Base-by-base conservation (phyloP, 2,888 invertebrate genomes). In the Phymatocera aterrima region DNA sequence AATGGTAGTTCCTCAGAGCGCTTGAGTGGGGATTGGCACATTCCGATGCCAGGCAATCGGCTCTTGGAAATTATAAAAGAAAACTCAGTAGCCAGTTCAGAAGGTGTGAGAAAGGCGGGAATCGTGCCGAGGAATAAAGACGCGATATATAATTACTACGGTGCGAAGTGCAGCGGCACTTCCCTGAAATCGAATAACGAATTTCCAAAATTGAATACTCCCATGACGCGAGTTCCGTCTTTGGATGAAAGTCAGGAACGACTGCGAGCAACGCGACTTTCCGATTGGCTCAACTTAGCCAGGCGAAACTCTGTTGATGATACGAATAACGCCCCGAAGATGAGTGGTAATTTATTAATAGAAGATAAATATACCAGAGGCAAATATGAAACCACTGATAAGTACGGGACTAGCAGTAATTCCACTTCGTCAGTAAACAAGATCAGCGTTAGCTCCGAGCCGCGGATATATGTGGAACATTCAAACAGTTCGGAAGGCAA, bases 231-330 rank as follows among this genome's bases (percentile, higher is more conserved):
- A 8, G n/a, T 61, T 43, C 43, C 54, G 12, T 75, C 75, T 37
- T 77, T 70, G 37, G 81, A 83, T 70, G 79, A 78, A 12, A 82
- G 81, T 70, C 82, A 87, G 72, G 87, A 88, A 34, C 86, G 90
- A 54, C 83, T 89, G 65, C 88, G 87, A 79, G 87, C 85, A 3
- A 88, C 87, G 24, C 85, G 87, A 15, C 81, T 91, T 1, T 87
- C 88, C 79, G 91, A 91, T 79, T 91, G 91, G 91, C 77, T 90
- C 81, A 87, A 83, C 78, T 84, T 88, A 8, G 90, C 89, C 2
- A 84, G 88, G 34, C 83, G 80, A 43, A 83, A 85, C 61, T 77
- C 82, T 15, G 75, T 79, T 31, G 83, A 86, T 77, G 78, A 31
- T 77, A 79, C 34, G 28, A 77, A 61, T 48, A 65, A 61, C 64